Base-by-base conservation (phyloP, 1,140 invertebrate species). In the Drosophila grimshawi region DNA sequence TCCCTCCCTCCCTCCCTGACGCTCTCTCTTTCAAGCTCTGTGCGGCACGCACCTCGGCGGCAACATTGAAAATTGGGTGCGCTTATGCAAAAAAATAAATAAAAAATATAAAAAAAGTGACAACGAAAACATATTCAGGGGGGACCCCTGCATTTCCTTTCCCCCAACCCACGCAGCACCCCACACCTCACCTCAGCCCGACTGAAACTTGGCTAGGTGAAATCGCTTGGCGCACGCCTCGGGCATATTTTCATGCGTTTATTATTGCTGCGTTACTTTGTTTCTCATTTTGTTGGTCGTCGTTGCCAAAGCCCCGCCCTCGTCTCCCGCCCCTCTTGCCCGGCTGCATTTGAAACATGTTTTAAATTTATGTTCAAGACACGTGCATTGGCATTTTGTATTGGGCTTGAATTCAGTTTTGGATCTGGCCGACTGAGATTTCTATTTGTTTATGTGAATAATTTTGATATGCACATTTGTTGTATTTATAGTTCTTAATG, bases 161-260 rank as follows among this genome's bases (percentile, higher is more conserved):
- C 27, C 59, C 59, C 29, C 27, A 19, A 10, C 41, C 35, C 10
- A 27, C 64, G n/a, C 11, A 19, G 33, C 19, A 19, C 19, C 19
- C 19, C 19, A 19, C 19, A 19, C 19, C 19, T 1, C 19, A 19
- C 1, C 19, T 19, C 19, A 19, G 3, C 59, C 49, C 5, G 48
- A 57, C 66, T 45, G 19, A 5, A 5, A 37, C 33, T 55, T 53
- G 59, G 63, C 52, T 73, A 62, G 76, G 83, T 80, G 83, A 86
- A 88, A 86, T 86, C 85, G 83, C 69, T 83, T 86, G 83, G 80
- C 83, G 83, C 83, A 83, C 83, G 83, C 83, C 83, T 73, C 63
- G 49, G 73, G 83, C 80, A 86, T 86, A 86, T 86, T 88, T 86
- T 88, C 83, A 86, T 86, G 83, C 83, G 83, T 88, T 88, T 86